phyloP scores from a whole-genome alignment of 2,113 vertebrate species.

The Nanorana parkeri region DNA sequence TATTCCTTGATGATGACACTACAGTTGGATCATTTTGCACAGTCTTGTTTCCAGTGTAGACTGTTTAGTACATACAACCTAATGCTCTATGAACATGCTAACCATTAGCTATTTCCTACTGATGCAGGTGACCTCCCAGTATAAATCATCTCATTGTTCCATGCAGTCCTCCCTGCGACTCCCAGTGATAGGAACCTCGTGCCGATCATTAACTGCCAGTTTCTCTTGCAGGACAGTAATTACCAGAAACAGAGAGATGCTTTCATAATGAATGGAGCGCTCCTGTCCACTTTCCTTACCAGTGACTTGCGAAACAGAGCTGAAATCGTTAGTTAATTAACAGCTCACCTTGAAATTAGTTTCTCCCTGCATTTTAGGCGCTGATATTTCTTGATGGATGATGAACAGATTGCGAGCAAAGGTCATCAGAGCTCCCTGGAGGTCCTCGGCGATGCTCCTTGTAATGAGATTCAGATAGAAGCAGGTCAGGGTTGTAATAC shows the following conservation, averaged over 20 bases:
- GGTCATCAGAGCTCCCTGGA: slow-evolving; percentile 94
- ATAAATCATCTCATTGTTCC: slow-evolving; percentile 39
- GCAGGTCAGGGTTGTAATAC: slow-evolving; percentile 65
- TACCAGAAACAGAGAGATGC: slow-evolving; percentile 42
- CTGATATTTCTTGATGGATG: slow-evolving; percentile 99
- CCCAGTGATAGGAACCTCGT: slow-evolving; percentile 25
- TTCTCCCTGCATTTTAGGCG: slow-evolving; percentile 92
- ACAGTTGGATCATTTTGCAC: too few species aligned
- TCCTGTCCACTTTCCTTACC: slow-evolving; percentile 19
- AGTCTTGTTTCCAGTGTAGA: too few species aligned
- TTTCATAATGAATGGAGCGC: slow-evolving; percentile 44
- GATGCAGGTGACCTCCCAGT: slow-evolving; percentile 14
- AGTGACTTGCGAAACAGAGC: slow-evolving; percentile 54
- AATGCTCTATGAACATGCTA: slow-evolving; percentile 15
- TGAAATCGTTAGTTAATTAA: slow-evolving; percentile 93
- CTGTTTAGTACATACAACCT: slow-evolving; percentile 7
- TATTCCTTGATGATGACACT: too few species aligned
- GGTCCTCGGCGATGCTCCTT: slow-evolving; percentile 92
- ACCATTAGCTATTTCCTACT: neutral
- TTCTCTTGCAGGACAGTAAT: slow-evolving; percentile 54
- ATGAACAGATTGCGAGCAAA: slow-evolving; percentile 97
- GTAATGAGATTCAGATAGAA: slow-evolving; percentile 92
- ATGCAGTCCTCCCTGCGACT: neutral
- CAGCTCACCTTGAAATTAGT: slow-evolving; percentile 93
- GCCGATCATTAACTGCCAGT: slow-evolving; percentile 46